Evolutionary conservation across 2,797 vertebrate species (phyloP).

Genomic region (Odontamblyopus rebecca): DNA sequence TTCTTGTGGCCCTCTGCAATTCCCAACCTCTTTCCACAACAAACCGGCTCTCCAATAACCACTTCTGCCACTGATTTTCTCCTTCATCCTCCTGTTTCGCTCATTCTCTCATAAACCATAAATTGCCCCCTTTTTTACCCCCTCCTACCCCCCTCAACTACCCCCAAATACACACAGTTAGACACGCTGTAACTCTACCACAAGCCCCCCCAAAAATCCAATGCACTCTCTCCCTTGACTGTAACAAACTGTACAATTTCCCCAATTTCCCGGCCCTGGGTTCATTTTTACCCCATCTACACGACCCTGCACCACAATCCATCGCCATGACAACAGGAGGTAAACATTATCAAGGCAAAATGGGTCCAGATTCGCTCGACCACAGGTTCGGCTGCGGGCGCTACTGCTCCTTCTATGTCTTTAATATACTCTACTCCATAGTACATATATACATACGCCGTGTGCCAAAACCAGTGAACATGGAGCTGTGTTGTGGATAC

Average conservation of each 20-base stretch:
- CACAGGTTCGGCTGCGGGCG: constrained; percentile 49
- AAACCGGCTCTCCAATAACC: constrained; percentile 48
- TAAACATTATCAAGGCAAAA: constrained; percentile 74
- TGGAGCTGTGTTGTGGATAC: constrained; percentile 19
- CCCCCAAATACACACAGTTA: constrained; percentile 19
- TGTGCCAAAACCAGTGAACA: constrained; percentile 13
- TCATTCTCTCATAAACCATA: constrained; percentile 53
- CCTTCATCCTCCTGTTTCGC: constrained; percentile 40
- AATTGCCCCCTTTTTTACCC: constrained; percentile 37
- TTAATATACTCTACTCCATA: constrained; percentile 1
- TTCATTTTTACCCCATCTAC: constrained; percentile 57
- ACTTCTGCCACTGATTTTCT: constrained; percentile 41
- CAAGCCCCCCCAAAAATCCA: constrained; percentile 12
- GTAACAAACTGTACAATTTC: constrained; percentile 35
- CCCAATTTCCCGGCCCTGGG: constrained; percentile 32
- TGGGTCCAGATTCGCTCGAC: constrained; percentile 64
- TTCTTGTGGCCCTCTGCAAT: constrained; percentile 41
- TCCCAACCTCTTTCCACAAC: constrained; percentile 45
- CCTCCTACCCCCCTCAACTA: constrained; percentile 15
- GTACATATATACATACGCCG: background rate
- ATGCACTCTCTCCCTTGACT: constrained; percentile 1
- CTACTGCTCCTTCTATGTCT: constrained; percentile 25
- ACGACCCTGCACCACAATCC: constrained; percentile 52
- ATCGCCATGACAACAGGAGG: constrained; percentile 70
- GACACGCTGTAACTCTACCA: constrained; percentile 32